phyloP scores from a whole-genome alignment of 2,113 vertebrate genomes.

The Hypanus sabinus region DNA sequence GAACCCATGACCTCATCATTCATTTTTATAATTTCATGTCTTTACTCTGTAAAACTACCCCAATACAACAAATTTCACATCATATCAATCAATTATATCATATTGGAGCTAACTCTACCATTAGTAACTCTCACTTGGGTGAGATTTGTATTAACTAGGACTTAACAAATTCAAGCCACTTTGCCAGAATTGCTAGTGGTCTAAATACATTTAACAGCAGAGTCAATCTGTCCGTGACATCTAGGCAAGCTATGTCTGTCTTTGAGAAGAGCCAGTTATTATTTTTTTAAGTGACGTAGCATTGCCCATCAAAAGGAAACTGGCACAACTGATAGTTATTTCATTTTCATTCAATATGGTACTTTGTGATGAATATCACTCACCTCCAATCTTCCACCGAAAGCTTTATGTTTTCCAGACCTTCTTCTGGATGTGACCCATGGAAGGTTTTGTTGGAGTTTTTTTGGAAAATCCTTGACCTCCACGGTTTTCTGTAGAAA shows the following conservation, averaged over 20 bases:
- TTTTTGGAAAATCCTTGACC: constrained; percentile 45
- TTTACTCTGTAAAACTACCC: too few species aligned
- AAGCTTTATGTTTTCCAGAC: constrained; percentile 40
- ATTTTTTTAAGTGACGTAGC: constrained; percentile 7
- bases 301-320: constrained; percentile 43
- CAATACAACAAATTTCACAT: too few species aligned
- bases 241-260: not conserved
- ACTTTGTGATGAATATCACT: not conserved
- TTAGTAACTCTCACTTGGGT: not conserved
- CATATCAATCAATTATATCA: not conserved
- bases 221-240: not conserved
- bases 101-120: not conserved
- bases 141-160: not conserved
- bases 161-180: not conserved
- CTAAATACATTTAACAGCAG: not conserved
- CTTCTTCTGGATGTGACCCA: constrained; percentile 41
- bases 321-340: not conserved
- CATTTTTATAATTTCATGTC: too few species aligned
- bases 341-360: not conserved
- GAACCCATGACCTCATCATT: too few species aligned
- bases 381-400: constrained; percentile 42
- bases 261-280: not conserved
- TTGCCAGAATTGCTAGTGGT: too few species aligned
- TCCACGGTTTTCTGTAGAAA: constrained; percentile 41
- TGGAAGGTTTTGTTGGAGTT: constrained; percentile 41